Base-by-base conservation (phyloP, 1,140 invertebrate species). In the Drosophila neocordata region DNA sequence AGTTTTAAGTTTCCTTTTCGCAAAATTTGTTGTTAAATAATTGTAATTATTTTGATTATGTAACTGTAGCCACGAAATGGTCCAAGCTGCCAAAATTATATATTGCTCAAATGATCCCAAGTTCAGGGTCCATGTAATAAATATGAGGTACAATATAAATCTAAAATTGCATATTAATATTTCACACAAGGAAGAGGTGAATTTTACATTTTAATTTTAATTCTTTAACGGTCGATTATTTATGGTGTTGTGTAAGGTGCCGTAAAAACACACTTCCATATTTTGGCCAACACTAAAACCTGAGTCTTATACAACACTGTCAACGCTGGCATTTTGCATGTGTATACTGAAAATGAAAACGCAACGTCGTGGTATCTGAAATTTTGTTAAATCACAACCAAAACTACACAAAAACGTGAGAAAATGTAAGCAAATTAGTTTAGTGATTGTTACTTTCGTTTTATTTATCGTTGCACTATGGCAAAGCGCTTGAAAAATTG, bases 361-460 rank as follows among this genome's bases (percentile, higher is more conserved):
- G 41, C 41, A 48, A 48, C 41, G 41, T 31, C 27, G 27, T 31
- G 27, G 27, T 18, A 18, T 48, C 41, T 48, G 9, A 48, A 48
- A 20, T 20, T 48, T 48, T 48, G 41, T 48, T 48, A 48, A 48
- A 48, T 48, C 7, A 48, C 18, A 48, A 48, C 41, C 15, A 67
- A 77, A 72, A 65, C 48, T 67, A 73, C 73, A 73, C 41, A 69
- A 88, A 78, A 76, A 78, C 78, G 79, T 82, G 64, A 73, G 55
- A 61, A 82, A 87, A 87, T 82, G 82, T 87, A 87, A 87, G 82
- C 82, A 88, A 87, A 63, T 72, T 88, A 87, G 75, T 88, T 56
- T 73, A 87, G 82, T 87, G 82, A 64, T 65, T 87, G 71, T 72
- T 68, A 67, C 44, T 80, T 69, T 53, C 83, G 82, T 79, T 88